A percentile compares a stretch with the other conserved stretches of the same genome.
phyloP scores from a whole-genome alignment of 2,113 vertebrate genomes.

The Argyrosomus japonicus region DNA sequence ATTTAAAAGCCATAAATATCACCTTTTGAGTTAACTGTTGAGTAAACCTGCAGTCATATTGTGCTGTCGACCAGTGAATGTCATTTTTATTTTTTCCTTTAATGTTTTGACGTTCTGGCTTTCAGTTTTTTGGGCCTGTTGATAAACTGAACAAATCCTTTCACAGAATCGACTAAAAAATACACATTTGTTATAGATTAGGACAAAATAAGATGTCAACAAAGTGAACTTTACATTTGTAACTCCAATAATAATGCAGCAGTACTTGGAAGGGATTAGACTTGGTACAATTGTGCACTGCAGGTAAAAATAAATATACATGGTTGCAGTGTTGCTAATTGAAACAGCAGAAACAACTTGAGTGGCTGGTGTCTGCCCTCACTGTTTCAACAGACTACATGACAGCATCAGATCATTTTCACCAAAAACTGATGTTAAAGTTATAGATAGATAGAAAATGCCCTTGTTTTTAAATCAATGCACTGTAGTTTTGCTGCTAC shows the following conservation, averaged over 20 bases:
- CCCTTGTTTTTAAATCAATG: too few species aligned
- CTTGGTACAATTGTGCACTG: not conserved
- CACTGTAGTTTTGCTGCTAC: too few species aligned
- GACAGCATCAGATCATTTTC: not conserved
- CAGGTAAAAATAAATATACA: not conserved
- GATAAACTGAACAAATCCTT: slow-evolving; percentile 19
- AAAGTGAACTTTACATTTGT: not conserved
- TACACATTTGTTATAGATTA: not conserved
- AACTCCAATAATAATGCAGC: not conserved
- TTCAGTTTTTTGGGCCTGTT: not conserved
- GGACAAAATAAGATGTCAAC: not conserved
- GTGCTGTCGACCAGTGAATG: slow-evolving; percentile 6
- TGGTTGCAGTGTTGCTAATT: not conserved
- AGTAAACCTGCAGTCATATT: not conserved
- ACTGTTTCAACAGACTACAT: not conserved
- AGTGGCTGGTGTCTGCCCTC: not conserved
- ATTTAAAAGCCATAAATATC: slow-evolving; percentile 43
- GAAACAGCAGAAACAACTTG: not conserved
- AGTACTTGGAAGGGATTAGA: not conserved
- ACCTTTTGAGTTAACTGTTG: slow-evolving; percentile 34
- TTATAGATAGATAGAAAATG: not conserved
- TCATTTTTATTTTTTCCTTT: slow-evolving; percentile 7
- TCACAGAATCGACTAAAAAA: not conserved
- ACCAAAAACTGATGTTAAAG: not conserved
- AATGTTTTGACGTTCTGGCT: not conserved